Evolutionary conservation across 2,113 vertebrate species (phyloP).

Genomic region (Pagrus major): DNA sequence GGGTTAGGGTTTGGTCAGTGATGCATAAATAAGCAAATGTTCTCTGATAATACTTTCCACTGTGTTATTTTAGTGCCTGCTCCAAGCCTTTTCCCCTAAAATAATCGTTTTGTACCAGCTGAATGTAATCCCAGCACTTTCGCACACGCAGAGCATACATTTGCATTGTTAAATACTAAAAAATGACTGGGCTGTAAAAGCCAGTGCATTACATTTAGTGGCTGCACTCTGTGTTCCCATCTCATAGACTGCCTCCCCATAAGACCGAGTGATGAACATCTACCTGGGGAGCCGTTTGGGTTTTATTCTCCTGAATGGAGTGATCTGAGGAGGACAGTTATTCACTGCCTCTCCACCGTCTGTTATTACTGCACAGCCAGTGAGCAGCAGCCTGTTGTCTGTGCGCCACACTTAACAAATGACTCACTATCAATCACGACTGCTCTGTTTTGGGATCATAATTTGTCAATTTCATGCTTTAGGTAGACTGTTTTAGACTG

Average conservation of each 20-base stretch:
- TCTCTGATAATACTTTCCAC: not conserved
- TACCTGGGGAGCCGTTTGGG: slow-evolving; percentile 67
- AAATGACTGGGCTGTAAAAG: slow-evolving; percentile 32
- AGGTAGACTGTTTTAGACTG: no score
- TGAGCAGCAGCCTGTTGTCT: slow-evolving; percentile 48
- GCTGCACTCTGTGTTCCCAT: slow-evolving; percentile 36
- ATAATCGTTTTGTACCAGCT: not conserved
- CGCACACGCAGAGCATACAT: not conserved
- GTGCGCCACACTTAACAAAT: slow-evolving; percentile 46
- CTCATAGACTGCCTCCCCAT: slow-evolving; percentile 40
- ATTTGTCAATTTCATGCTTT: slow-evolving; percentile 17
- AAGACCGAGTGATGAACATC: slow-evolving; percentile 63
- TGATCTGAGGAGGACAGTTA: slow-evolving; percentile 53
- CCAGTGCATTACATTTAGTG: slow-evolving; percentile 33
- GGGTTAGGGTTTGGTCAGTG: not conserved
- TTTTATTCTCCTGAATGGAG: slow-evolving; percentile 68
- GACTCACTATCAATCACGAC: slow-evolving; percentile 53
- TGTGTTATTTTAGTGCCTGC: not conserved
- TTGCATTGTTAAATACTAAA: slow-evolving; percentile 32
- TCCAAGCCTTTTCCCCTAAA: not conserved
- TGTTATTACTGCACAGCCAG: slow-evolving; percentile 53
- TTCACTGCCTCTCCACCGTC: slow-evolving; percentile 57
- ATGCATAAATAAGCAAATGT: not conserved
- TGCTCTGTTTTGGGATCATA: slow-evolving; percentile 5
- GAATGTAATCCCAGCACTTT: not conserved